Evolutionary conservation across 2,113 vertebrate species (phyloP).

Genomic region (Petrocephalus microphthalmus): DNA sequence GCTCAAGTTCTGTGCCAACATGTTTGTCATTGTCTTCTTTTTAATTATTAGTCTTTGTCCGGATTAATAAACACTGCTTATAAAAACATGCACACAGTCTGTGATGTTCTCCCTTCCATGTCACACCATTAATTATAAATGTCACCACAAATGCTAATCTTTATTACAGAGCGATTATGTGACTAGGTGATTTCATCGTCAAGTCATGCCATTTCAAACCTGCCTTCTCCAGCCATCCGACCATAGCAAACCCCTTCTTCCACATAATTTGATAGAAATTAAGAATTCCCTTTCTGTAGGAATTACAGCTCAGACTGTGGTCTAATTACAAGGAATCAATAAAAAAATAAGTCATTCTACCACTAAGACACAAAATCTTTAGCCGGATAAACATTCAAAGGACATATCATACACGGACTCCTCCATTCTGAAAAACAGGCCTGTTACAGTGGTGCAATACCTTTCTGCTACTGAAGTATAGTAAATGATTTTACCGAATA

Average conservation of each 20-base stretch:
- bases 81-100: background rate
- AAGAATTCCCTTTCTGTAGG: conserved; percentile 21
- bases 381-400: background rate
- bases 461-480: background rate
- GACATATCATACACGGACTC: background rate
- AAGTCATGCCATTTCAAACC: conserved; percentile 18
- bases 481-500: background rate
- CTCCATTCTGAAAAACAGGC: background rate
- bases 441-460: background rate
- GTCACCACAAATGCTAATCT: conserved; percentile 8
- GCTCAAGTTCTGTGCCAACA: background rate
- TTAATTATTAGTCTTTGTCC: background rate
- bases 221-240: background rate
- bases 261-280: conserved; percentile 23
- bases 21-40: background rate
- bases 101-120: background rate
- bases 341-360: conserved; percentile 18
- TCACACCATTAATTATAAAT: conserved; percentile 12
- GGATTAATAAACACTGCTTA: background rate
- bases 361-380: conserved; percentile 21
- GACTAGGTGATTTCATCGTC: conserved; percentile 10
- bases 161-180: conserved; percentile 8
- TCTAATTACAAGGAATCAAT: conserved; percentile 29
- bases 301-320: background rate
- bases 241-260: conserved; percentile 15